phyloP scores from a whole-genome alignment of 2,888 invertebrate species.

The Teleogryllus oceanicus region DNA sequence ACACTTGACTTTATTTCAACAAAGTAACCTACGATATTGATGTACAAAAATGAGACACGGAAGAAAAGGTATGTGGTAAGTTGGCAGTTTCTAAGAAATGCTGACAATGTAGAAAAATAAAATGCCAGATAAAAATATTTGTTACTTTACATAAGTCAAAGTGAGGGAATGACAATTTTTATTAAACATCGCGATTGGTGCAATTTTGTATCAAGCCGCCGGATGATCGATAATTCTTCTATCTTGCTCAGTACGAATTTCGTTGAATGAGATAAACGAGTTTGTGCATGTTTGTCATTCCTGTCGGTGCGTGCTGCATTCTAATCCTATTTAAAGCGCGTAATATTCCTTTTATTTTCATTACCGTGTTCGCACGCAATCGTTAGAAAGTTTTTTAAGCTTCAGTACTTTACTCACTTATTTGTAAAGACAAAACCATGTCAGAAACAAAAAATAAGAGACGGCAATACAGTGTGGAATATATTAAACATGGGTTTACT shows the following conservation, averaged over 20 bases:
- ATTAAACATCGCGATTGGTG: not conserved
- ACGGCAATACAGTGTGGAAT: not conserved
- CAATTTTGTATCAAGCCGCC: not conserved
- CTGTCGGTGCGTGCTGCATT: not conserved
- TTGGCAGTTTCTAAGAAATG: too few relatives aligned
- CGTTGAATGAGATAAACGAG: not conserved
- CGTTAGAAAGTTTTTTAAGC: not conserved
- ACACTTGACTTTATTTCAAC: too few relatives aligned
- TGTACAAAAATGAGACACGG: too few relatives aligned
- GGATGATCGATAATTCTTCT: not conserved
- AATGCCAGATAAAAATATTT: too few relatives aligned
- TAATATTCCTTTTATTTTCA: too few relatives aligned
- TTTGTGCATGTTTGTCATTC: not conserved
- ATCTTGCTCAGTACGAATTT: not conserved
- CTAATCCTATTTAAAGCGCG: not conserved
- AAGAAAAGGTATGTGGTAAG: too few relatives aligned
- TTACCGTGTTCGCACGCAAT: not conserved
- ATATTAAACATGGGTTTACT: not conserved
- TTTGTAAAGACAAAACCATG: not conserved
- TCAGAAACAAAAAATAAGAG: not conserved
- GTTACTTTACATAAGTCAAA: too few relatives aligned
- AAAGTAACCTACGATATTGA: too few relatives aligned
- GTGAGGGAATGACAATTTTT: too few relatives aligned
- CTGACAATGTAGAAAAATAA: too few relatives aligned
- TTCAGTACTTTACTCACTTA: not conserved